A percentile compares a stretch with the other conserved stretches of the same genome.
Conservation (phyloP, 2,888 invertebrate species). For the Lamellibrachia satsuma region DNA sequence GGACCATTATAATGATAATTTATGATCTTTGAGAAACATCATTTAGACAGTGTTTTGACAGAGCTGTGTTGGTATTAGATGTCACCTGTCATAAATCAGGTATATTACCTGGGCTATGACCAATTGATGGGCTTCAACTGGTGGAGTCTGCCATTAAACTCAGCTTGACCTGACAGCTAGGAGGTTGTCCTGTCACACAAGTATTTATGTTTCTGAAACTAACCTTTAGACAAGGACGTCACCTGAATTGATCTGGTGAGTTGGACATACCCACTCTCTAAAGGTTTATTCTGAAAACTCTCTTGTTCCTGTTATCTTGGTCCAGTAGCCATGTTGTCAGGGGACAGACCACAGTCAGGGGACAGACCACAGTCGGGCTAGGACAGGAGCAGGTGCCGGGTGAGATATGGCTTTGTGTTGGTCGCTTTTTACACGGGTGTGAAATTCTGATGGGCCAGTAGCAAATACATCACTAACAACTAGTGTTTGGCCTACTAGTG, state of each 20-base stretch:
- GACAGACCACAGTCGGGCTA: too few species aligned
- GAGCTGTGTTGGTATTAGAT: not conserved
- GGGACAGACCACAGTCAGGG: too few species aligned
- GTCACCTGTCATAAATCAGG: not conserved
- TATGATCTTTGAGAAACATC: not conserved
- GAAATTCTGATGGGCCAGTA: not conserved
- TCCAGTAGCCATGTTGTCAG: too few species aligned
- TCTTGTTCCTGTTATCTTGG: too few species aligned
- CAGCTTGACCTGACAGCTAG: not conserved
- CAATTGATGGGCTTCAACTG: not conserved
- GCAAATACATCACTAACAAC: not conserved
- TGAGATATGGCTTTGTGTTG: too few species aligned
- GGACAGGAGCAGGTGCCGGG: too few species aligned
- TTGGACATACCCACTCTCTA: not conserved
- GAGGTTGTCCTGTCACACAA: too few species aligned
- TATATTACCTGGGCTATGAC: not conserved
- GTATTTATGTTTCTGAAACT: too few species aligned
- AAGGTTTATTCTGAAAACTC: not conserved
- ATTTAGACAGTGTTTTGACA: not conserved
- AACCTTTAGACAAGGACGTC: not conserved
- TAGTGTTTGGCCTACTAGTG: not conserved
- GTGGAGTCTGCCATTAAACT: slow-evolving; percentile 1
- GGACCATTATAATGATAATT: too few species aligned
- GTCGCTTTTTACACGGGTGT: not conserved
- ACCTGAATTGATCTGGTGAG: not conserved